Base-by-base conservation (phyloP, 2,797 vertebrate species). In the Bucorvus abyssinicus region DNA sequence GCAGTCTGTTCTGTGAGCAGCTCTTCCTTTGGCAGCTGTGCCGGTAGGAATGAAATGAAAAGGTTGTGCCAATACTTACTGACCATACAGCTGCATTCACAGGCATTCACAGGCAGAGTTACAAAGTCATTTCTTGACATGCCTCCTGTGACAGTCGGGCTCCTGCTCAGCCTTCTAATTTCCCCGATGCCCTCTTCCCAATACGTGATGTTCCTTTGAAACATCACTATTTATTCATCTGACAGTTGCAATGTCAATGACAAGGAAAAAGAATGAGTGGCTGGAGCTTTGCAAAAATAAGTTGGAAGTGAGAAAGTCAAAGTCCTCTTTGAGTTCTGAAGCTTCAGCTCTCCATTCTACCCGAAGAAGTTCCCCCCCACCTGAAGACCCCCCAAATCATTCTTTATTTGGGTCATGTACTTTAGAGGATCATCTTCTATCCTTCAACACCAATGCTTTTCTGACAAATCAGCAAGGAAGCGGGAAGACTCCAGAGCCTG, bases 101-200 rank as follows among this genome's bases (percentile, higher is more conserved):
- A 94, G 88, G 94, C 93, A 74, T 77, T 89, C 77, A 24, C 73
- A 94, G 88, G 85, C 94, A 60, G 49, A 92, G 49, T 87, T 90
- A 95, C 55, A 94, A 94, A 97, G 94, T 74, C 61, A 76, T 94
- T 96, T 93, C 79, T 96, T 95, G 81, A 92, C 60, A 2, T 88
- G 93, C 80, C 73, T 94, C 92, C 89, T 94, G 94, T 75, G 84
- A 87, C 87, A 84, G 64, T 38, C 4, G 8, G 55, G 61, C 74
- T 96, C 78, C 79, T 73, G 81, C 82, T 90, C 85, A 32, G 61
- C 1, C 2, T 78, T 92, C 59, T 64, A 10, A 81, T 96, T 83
- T 94, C 89, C 71, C 89, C 91, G 56, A 26, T 61, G 42, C 12
- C 73, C 75, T 81, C 60, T 96, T 96, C 82, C 47, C 71, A 32